Conservation (phyloP, 2,113 vertebrate species). For the Rhadina sibilatrix region DNA sequence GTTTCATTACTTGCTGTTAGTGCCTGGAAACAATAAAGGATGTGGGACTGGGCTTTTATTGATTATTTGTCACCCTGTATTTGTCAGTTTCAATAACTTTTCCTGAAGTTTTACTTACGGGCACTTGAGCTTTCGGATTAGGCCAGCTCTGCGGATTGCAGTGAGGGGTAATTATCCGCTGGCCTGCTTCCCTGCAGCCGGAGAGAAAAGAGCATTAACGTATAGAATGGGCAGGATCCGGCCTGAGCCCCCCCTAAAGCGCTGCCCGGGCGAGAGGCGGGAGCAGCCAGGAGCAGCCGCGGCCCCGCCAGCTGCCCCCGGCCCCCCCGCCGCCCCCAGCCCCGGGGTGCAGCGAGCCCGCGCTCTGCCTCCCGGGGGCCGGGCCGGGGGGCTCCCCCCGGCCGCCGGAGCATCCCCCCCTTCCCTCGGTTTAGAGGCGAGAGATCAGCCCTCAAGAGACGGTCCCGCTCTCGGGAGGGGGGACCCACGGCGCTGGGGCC, state of each 20-base stretch:
- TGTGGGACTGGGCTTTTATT: constrained; percentile 57
- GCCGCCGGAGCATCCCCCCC: no score
- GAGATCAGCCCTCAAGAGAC: background rate
- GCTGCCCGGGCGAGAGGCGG: background rate
- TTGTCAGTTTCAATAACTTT: constrained; percentile 70
- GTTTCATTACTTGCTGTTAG: constrained; percentile 59
- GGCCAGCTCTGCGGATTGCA: constrained; percentile 39
- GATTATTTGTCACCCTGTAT: constrained; percentile 78
- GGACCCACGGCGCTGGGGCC: background rate
- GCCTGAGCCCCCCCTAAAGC: background rate
- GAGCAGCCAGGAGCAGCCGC: background rate
- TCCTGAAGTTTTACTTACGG: constrained; percentile 64
- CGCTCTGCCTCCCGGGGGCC: background rate
- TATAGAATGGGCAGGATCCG: constrained; percentile 15
- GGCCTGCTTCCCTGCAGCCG: constrained; percentile 41
- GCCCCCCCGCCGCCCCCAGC: background rate
- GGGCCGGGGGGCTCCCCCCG: background rate
- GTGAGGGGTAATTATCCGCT: constrained; percentile 44
- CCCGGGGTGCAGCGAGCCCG: background rate
- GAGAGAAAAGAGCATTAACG: constrained; percentile 29
- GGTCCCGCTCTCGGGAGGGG: background rate
- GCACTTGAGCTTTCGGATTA: constrained; percentile 70
- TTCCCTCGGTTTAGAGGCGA: background rate
- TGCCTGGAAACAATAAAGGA: constrained; percentile 52
- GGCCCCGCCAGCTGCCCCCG: background rate